Conservation (phyloP, 2,113 vertebrate genomes). For the Scatophagus argus region DNA sequence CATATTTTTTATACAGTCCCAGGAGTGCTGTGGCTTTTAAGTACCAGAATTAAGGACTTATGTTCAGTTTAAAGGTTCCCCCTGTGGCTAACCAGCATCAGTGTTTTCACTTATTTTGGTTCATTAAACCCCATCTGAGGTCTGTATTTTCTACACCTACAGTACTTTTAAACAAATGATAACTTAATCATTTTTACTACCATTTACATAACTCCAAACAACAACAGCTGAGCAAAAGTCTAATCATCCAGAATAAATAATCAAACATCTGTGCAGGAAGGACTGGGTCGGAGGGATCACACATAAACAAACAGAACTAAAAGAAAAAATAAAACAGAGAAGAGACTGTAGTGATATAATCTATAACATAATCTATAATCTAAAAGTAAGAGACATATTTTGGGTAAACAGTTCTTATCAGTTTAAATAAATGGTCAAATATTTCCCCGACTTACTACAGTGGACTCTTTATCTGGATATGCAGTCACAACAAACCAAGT, state of each 20-base stretch:
- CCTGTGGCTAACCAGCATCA: neutral
- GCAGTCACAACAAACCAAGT: neutral
- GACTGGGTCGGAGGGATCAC: neutral
- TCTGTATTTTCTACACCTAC: too few relatives aligned
- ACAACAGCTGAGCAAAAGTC: neutral
- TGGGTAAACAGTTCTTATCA: too few relatives aligned
- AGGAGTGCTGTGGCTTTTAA: neutral
- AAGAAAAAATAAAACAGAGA: neutral
- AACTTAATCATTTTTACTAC: neutral
- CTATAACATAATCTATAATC: too few relatives aligned
- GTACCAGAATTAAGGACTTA: neutral
- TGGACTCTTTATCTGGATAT: too few relatives aligned
- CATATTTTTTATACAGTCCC: too few relatives aligned
- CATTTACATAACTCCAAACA: neutral
- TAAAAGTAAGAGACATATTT: too few relatives aligned
- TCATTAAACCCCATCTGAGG: neutral
- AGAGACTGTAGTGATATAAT: neutral
- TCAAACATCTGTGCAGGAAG: neutral
- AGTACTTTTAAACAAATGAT: neutral
- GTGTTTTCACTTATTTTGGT: conserved; percentile 3
- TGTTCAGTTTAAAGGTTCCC: neutral
- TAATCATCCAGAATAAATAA: neutral
- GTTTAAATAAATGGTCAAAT: too few relatives aligned
- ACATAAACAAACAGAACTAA: neutral
- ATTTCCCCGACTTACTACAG: too few relatives aligned